phyloP scores from a whole-genome alignment of 1,140 invertebrate genomes.

The Mya arenaria region DNA sequence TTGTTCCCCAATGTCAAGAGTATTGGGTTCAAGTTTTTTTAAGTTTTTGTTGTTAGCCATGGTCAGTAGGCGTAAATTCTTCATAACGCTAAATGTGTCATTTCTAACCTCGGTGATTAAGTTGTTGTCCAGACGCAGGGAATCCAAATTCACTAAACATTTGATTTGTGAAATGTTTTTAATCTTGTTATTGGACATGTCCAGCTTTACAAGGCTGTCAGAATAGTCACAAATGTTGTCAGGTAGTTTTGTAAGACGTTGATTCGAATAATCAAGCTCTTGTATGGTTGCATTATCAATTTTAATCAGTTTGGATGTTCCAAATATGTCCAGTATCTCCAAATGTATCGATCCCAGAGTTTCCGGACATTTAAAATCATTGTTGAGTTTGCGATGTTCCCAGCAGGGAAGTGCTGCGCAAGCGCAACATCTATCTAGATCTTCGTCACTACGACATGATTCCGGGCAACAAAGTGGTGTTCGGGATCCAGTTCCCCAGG shows the following conservation, averaged over 20 bases:
- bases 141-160: conserved; percentile 10
- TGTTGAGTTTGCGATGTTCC: not conserved
- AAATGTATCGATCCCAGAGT: not conserved
- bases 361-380: no score
- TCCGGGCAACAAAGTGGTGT: conserved; percentile 21
- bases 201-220: conserved; percentile 1
- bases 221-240: conserved; percentile 20
- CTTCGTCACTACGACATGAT: not conserved
- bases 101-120: conserved; percentile 14
- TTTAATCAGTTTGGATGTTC: not conserved
- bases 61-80: conserved; percentile 1
- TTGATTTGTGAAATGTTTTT: not conserved
- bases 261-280: not conserved
- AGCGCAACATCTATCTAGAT: conserved; percentile 16
- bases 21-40: not conserved
- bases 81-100: conserved; percentile 7
- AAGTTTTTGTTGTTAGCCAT: not conserved
- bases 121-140: conserved; percentile 15
- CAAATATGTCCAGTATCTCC: conserved; percentile 18
- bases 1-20: not conserved
- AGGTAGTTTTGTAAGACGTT: not conserved
- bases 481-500: no score
- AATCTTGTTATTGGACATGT: conserved; percentile 1
- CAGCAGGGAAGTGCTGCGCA: conserved; percentile 10
- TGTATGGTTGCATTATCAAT: not conserved